Conservation (phyloP, 2,113 vertebrate genomes). For the Charina bottae region DNA sequence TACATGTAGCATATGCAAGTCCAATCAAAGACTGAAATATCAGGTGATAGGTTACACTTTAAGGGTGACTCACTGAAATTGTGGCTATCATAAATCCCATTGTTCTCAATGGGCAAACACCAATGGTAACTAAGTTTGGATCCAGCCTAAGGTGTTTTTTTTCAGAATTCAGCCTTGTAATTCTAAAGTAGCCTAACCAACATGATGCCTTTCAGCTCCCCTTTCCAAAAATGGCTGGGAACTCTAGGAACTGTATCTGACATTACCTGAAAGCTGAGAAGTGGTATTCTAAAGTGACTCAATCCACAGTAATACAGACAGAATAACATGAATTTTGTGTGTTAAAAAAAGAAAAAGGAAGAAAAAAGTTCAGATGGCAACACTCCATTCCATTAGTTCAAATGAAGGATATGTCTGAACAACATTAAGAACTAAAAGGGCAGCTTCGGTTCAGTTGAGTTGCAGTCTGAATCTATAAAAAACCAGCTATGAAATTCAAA, state of each 20-base stretch:
- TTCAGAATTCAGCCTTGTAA: background rate
- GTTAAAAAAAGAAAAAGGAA: background rate
- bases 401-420: background rate
- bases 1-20: background rate
- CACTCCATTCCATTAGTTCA: background rate
- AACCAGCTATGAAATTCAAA: background rate
- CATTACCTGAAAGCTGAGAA: background rate
- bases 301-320: background rate
- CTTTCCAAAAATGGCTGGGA: background rate
- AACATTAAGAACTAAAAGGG: background rate
- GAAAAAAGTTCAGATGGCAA: background rate
- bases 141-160: background rate
- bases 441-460: background rate
- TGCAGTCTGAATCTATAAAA: background rate
- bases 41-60: background rate
- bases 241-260: background rate
- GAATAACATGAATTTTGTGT: background rate
- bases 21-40: background rate
- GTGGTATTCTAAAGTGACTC: background rate
- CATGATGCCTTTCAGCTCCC: too few species aligned
- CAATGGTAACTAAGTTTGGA: background rate
- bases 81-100: background rate
- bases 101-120: background rate
- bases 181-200: background rate
- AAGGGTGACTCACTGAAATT: background rate